Evolutionary conservation across 2,888 invertebrate species (phyloP).

Genomic region (Pecten maximus): DNA sequence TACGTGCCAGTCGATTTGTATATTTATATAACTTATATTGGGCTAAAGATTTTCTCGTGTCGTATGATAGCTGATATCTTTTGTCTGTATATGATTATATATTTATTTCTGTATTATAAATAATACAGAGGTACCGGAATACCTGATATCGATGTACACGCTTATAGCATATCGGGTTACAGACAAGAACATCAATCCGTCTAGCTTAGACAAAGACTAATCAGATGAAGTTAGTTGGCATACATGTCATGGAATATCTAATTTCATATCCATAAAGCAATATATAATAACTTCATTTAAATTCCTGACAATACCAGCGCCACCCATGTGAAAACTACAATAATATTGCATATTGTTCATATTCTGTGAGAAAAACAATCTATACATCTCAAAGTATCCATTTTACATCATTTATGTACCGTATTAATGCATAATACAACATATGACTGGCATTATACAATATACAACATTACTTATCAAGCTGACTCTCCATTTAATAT

Average conservation of each 20-base stretch:
- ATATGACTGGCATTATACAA: too few species aligned
- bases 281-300: not conserved
- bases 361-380: too few species aligned
- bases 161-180: not conserved
- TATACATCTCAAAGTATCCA: too few species aligned
- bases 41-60: not conserved
- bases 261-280: not conserved
- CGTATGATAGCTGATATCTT: not conserved
- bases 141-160: not conserved
- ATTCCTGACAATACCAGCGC: not conserved
- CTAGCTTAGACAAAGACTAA: not conserved
- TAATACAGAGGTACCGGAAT: not conserved
- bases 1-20: not conserved
- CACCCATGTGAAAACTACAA: not conserved
- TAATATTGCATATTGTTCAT: not conserved
- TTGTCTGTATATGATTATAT: not conserved
- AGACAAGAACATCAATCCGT: not conserved
- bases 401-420: too few species aligned
- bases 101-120: not conserved
- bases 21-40: not conserved
- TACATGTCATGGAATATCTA: constrained; percentile 1
- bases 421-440: too few species aligned
- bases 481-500: too few species aligned
- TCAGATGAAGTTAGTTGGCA: not conserved
- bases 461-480: too few species aligned